phyloP scores from a whole-genome alignment of 92 coral and sea anemone genomes.

The Epizoanthus ramosus region DNA sequence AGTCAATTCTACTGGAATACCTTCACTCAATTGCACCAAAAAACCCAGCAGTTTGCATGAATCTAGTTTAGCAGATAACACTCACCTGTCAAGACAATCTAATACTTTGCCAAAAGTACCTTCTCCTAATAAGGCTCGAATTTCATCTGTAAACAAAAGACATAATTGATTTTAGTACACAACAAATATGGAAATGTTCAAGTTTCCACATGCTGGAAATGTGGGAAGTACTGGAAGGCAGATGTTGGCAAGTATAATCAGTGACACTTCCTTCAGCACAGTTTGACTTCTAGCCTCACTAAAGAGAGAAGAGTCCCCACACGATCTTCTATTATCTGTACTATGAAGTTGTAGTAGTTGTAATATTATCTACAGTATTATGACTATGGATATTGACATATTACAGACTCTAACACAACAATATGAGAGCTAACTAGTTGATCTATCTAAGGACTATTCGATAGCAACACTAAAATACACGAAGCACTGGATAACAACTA shows the following conservation, averaged over 20 bases:
- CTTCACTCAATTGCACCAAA: no score
- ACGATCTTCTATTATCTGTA: no score
- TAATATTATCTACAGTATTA: no score
- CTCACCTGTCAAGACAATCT: constrained; percentile 93
- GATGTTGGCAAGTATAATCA: no score
- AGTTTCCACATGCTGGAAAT: background rate
- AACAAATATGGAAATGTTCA: background rate
- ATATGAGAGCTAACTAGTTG: background rate
- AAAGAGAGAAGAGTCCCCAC: no score
- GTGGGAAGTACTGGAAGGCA: no score
- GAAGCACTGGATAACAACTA: constrained; percentile 44
- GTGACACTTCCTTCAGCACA: no score
- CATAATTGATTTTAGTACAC: constrained; percentile 21
- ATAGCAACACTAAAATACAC: background rate
- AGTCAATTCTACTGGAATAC: no score
- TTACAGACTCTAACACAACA: no score
- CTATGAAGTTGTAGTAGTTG: no score
- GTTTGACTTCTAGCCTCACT: no score
- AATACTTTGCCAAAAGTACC: constrained; percentile 98
- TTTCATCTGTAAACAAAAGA: constrained; percentile 74
- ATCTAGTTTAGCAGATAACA: background rate
- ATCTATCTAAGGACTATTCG: background rate
- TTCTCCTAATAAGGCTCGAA: constrained; percentile 85
- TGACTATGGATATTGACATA: no score
- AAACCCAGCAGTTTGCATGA: background rate